These are phyloP conservation scores for Polydrusus pterygomalis DNA, from an alignment of 2,888 invertebrate species.

Conservation along the genomic window DNA sequence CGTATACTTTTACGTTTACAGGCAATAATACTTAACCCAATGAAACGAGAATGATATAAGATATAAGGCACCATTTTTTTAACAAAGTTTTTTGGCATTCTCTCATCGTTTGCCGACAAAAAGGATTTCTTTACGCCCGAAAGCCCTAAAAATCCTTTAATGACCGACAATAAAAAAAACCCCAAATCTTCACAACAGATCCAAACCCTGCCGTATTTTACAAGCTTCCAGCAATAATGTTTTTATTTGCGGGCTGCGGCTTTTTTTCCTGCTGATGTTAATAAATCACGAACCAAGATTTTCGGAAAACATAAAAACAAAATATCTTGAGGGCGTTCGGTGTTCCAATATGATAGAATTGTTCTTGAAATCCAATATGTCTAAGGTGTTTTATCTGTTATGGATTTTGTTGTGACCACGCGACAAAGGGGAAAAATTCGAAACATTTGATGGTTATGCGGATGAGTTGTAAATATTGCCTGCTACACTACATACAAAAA, in stretches of 20 bases:
- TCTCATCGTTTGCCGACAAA: neutral
- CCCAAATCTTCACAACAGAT: neutral
- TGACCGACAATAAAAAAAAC: neutral
- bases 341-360: conserved; percentile 3
- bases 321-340: neutral
- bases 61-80: too few relatives aligned
- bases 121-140: neutral
- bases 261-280: conserved; percentile 6
- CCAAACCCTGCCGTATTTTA: conserved; percentile 4
- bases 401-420: conserved; percentile 7
- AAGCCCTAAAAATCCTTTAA: neutral
- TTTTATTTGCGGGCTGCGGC: neutral
- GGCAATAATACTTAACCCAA: too few relatives aligned
- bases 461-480: neutral
- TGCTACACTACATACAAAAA: neutral
- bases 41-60: too few relatives aligned
- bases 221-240: neutral
- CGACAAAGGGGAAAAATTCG: neutral
- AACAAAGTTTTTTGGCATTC: too few relatives aligned
- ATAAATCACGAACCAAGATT: conserved; percentile 8
- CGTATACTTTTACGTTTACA: too few relatives aligned
- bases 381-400: neutral
- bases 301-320: conserved; percentile 9
- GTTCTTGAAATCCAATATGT: neutral
- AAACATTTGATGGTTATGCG: neutral